Percentiles rank a stretch among this genome's conserved stretches.
Conservation (phyloP, 2,797 vertebrate species). For the Paguma larvata region DNA sequence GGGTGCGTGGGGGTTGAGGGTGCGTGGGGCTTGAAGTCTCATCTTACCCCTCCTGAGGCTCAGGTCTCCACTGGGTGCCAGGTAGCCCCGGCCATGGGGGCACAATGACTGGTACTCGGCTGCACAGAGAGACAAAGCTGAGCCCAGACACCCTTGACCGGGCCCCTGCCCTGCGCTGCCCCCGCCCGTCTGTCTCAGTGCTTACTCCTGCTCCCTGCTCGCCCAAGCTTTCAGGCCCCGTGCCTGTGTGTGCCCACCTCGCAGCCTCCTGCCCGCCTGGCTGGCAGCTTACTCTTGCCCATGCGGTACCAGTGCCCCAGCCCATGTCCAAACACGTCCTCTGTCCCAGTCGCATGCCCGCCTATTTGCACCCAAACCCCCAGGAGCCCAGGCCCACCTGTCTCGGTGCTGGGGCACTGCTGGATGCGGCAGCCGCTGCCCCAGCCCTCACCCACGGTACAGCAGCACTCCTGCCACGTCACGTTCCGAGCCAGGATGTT, state of each 20-base stretch:
- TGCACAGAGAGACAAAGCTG: conserved; percentile 79
- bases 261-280: not conserved
- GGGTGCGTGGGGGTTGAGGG: not conserved
- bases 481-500: conserved; percentile 91
- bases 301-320: not conserved
- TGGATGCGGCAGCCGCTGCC: conserved; percentile 90
- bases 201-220: not conserved
- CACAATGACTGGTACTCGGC: conserved; percentile 92
- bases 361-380: not conserved
- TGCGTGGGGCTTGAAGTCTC: not conserved
- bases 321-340: not conserved
- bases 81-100: conserved; percentile 92
- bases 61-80: conserved; percentile 44
- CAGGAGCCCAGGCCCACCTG: conserved; percentile 86
- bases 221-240: not conserved
- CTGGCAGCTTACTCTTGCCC: not conserved
- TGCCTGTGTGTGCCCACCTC: not conserved
- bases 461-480: conserved; percentile 94
- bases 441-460: conserved; percentile 94
- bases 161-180: not conserved
- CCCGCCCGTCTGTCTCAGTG: not conserved
- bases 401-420: conserved; percentile 88
- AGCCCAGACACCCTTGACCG: not conserved
- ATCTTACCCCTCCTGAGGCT: conserved; percentile 67
- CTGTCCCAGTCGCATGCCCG: not conserved